Conservation (phyloP, 1,140 invertebrate species). For the Leptinotarsa texana region DNA sequence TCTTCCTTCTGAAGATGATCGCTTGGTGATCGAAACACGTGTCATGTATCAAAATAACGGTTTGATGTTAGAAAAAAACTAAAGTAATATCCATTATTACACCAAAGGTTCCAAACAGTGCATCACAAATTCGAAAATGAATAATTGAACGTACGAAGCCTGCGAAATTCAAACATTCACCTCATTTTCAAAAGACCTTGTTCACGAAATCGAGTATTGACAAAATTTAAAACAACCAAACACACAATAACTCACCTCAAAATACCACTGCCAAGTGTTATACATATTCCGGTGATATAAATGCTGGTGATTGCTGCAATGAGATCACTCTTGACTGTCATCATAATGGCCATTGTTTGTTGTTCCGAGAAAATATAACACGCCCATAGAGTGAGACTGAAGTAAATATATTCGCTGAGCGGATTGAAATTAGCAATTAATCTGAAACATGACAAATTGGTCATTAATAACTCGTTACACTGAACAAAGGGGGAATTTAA, state of each 20-base stretch:
- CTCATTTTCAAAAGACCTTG: too few relatives aligned
- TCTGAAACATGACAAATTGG: slow-evolving; percentile 43
- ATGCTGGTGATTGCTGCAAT: slow-evolving; percentile 75
- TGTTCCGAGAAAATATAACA: slow-evolving; percentile 84
- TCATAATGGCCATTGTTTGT: slow-evolving; percentile 77
- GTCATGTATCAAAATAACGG: too few relatives aligned
- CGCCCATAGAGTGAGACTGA: slow-evolving; percentile 73
- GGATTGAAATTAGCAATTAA: slow-evolving; percentile 59
- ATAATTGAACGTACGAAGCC: too few relatives aligned
- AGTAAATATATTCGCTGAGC: slow-evolving; percentile 61
- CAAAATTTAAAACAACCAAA: too few relatives aligned
- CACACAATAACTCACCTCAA: slow-evolving; percentile 61
- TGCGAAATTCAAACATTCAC: too few relatives aligned
- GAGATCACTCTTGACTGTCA: slow-evolving; percentile 78
- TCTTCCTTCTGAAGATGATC: too few relatives aligned
- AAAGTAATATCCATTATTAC: too few relatives aligned
- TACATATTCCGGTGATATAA: slow-evolving; percentile 73
- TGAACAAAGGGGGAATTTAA: background rate
- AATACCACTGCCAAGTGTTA: slow-evolving; percentile 78
- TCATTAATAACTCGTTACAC: slow-evolving; percentile 37
- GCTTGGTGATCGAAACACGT: too few relatives aligned
- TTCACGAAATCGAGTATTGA: too few relatives aligned
- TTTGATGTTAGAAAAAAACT: too few relatives aligned
- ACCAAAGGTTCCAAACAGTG: too few relatives aligned
- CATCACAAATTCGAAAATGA: too few relatives aligned